These are phyloP conservation scores for Numida meleagris DNA, from an alignment of 2,113 vertebrate genomes.

Conservation along the genomic window DNA sequence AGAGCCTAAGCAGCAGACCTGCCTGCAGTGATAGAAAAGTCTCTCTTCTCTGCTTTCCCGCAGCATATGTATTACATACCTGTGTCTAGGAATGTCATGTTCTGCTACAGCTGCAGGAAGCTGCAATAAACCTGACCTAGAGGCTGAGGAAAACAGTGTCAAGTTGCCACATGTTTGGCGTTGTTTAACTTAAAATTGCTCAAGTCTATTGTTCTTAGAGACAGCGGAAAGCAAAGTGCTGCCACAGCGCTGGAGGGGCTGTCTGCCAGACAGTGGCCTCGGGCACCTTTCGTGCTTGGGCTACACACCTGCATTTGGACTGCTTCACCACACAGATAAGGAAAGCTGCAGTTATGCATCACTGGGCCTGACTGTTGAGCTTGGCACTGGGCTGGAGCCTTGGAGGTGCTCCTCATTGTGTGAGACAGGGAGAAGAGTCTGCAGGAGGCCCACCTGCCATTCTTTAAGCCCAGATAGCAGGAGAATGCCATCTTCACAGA, in stretches of 20 bases:
- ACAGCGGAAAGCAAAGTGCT: not conserved
- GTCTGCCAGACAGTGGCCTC: not conserved
- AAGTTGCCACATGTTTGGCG: not conserved
- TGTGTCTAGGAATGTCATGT: not conserved
- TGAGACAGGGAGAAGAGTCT: not conserved
- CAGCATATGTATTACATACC: not conserved
- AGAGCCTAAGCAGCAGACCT: not conserved
- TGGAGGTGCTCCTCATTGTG: not conserved
- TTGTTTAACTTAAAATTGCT: not conserved
- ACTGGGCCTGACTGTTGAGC: not conserved
- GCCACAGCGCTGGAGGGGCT: not conserved
- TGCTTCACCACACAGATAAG: not conserved
- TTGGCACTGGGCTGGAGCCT: not conserved
- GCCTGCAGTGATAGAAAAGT: not conserved
- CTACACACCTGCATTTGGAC: not conserved
- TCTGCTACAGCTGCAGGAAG: not conserved
- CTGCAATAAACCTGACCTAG: not conserved
- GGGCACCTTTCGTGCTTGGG: not conserved
- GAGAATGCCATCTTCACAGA: not conserved
- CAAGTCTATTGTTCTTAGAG: not conserved
- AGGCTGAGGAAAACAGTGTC: not conserved
- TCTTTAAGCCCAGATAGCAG: not conserved
- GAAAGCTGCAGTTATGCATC: fast-evolving
- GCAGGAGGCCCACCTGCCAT: not conserved
- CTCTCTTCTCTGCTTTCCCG: not conserved